phyloP scores from a whole-genome alignment of 2,797 vertebrate genomes.

The Lacerta agilis region DNA sequence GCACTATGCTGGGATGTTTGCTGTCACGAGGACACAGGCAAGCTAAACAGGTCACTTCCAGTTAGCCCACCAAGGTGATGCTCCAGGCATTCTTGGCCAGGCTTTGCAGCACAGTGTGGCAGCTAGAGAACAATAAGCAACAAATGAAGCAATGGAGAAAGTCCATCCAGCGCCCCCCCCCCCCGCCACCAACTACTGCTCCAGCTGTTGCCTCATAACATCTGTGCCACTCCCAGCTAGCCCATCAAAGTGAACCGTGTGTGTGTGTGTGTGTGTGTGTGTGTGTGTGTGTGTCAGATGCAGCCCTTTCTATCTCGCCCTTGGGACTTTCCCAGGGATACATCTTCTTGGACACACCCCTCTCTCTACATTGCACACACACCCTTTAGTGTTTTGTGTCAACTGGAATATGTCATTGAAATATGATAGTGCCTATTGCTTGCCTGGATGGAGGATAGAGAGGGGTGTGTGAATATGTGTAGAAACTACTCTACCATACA shows the following conservation, averaged over 20 bases:
- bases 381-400: too few species aligned
- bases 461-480: too few species aligned
- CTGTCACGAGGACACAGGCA: not conserved
- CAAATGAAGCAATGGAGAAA: not conserved
- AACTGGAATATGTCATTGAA: too few species aligned
- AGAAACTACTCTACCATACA: too few species aligned
- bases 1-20: not conserved
- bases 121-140: not conserved
- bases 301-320: too few species aligned
- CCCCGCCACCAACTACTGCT: not conserved
- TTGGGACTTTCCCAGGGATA: too few species aligned
- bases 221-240: not conserved
- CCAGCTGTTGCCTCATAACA: not conserved
- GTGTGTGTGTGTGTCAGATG: too few species aligned
- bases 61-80: not conserved
- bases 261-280: too few species aligned
- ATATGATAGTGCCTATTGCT: too few species aligned
- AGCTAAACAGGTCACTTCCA: not conserved
- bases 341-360: too few species aligned
- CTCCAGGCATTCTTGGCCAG: not conserved
- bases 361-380: too few species aligned
- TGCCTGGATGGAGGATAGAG: too few species aligned
- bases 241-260: not conserved
- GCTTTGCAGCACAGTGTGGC: not conserved
- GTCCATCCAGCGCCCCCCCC: not conserved